Evolutionary conservation across 2,797 vertebrate species (phyloP), one percentile per base, ranked within the genome.

Genomic region (Notoglanidium macrostoma): DNA sequence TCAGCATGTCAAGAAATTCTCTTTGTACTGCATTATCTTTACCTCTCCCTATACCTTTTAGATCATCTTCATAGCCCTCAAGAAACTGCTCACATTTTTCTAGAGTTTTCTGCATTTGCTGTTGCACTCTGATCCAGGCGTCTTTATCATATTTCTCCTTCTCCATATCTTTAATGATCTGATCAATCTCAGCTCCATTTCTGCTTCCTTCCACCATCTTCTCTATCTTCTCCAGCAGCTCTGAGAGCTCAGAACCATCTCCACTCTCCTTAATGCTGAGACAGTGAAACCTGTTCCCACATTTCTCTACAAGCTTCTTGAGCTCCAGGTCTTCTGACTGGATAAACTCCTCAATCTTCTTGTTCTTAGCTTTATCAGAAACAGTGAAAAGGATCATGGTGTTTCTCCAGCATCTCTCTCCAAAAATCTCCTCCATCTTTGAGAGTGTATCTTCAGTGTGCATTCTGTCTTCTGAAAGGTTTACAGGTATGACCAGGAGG

Each of bases 401-500:
- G 26, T 88, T 76, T 72, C 46, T 49, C 72, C 29, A 21, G 40
- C 63, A 85, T 26, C 4, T 35, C 14, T 85, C 46, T 15, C 78
- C 72, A 85, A 88, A 86, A 54, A 87, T 59, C 68, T 83, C 49
- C 55, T 80, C 89, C 76, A 92, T 85, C 7, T 54, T 76, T 1
- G 12, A 2, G 4, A 6, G 35, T 70, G 17, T 19, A 15, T 17
- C 32, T 40, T 70, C 29, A 35, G 35, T 49, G 1, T 49, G 5
- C 46, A 49, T 9, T 49, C 5, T 46, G 35, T 23, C 40, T 46
- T 72, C 35, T 23, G 88, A 90, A 59, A 87, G 78, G 21, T 90
- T 91, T 88, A 91, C 86, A 85, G 91, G 91, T 32, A 89, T 90
- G 26, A 93, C 92, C 35, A 94, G 85, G 68, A 94, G 87, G 68